phyloP scores from a whole-genome alignment of 2,888 invertebrate genomes.

The Drosophila anomalata region DNA sequence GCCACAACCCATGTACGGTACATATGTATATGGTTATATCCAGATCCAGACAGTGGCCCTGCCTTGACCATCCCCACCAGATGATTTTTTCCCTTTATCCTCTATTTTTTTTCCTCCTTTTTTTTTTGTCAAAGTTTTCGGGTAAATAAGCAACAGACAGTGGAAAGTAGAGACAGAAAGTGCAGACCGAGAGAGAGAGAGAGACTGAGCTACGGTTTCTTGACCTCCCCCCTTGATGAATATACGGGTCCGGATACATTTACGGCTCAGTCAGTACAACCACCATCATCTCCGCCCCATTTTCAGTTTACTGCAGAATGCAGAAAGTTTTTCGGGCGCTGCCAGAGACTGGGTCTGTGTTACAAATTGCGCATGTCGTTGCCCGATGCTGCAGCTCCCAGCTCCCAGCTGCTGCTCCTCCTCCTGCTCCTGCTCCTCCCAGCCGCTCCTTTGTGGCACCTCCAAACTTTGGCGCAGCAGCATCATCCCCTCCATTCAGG shows the following conservation, averaged over 20 bases:
- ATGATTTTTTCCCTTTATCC: conserved; percentile 34
- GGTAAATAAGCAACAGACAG: conserved; percentile 64
- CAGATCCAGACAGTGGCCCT: conserved; percentile 38
- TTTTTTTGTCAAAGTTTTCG: conserved; percentile 31
- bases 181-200: conserved; percentile 1
- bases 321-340: conserved; percentile 67
- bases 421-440: background rate
- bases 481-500: no score
- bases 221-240: conserved; percentile 73
- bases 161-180: conserved; percentile 8
- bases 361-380: conserved; percentile 84
- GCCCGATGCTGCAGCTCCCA: conserved; percentile 29
- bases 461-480: conserved; percentile 22
- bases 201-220: conserved; percentile 67
- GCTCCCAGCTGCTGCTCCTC: conserved; percentile 11
- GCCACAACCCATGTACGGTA: conserved; percentile 54
- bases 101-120: conserved; percentile 26
- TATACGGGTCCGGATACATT: conserved; percentile 37
- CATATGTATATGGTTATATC: conserved; percentile 37
- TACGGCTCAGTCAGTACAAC: conserved; percentile 9
- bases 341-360: conserved; percentile 84
- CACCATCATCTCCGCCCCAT: background rate
- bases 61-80: conserved; percentile 81
- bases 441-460: conserved; percentile 15
- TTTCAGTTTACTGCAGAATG: conserved; percentile 41